Evolutionary conservation across 2,888 invertebrate genomes (phyloP).

Genomic region (Camptogramma bilineatum): DNA sequence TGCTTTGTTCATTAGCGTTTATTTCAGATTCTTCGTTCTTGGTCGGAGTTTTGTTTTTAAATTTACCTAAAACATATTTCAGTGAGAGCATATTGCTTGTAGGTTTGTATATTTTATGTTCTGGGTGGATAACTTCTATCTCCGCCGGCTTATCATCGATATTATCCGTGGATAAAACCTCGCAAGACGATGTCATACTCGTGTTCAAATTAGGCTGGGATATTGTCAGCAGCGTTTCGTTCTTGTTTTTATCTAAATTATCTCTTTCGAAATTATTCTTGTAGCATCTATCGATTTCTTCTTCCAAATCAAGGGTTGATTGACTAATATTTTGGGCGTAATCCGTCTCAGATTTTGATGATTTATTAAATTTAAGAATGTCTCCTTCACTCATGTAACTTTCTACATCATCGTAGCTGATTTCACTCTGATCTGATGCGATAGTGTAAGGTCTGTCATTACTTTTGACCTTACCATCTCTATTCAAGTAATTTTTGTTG

Average conservation of each 20-base stretch:
- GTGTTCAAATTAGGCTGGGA: slow-evolving; percentile 79
- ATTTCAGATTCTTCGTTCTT: slow-evolving; percentile 72
- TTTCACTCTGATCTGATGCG: slow-evolving; percentile 89
- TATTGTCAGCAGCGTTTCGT: slow-evolving; percentile 64
- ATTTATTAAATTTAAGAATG: slow-evolving; percentile 75
- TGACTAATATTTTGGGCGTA: slow-evolving; percentile 74
- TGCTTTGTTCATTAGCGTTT: slow-evolving; percentile 76
- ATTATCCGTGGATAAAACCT: slow-evolving; percentile 77
- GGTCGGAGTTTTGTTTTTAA: slow-evolving; percentile 75
- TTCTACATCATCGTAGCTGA: slow-evolving; percentile 88
- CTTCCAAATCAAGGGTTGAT: slow-evolving; percentile 79
- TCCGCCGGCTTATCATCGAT: slow-evolving; percentile 74
- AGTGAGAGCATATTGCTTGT: slow-evolving; percentile 83
- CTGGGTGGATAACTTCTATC: slow-evolving; percentile 88
- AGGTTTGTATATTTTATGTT: slow-evolving; percentile 92
- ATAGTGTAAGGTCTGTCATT: slow-evolving; percentile 89
- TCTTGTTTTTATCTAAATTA: slow-evolving; percentile 70
- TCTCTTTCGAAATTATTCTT: slow-evolving; percentile 76
- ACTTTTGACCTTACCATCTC: slow-evolving; percentile 86
- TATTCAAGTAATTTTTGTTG: slow-evolving; percentile 83
- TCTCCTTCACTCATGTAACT: slow-evolving; percentile 82
- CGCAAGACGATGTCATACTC: slow-evolving; percentile 85
- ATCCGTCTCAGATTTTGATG: slow-evolving; percentile 65
- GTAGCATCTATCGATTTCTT: slow-evolving; percentile 82
- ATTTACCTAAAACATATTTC: slow-evolving; percentile 85